These are phyloP conservation scores for Aquatica leii DNA, from an alignment of 2,888 invertebrate genomes.

Conservation along the genomic window DNA sequence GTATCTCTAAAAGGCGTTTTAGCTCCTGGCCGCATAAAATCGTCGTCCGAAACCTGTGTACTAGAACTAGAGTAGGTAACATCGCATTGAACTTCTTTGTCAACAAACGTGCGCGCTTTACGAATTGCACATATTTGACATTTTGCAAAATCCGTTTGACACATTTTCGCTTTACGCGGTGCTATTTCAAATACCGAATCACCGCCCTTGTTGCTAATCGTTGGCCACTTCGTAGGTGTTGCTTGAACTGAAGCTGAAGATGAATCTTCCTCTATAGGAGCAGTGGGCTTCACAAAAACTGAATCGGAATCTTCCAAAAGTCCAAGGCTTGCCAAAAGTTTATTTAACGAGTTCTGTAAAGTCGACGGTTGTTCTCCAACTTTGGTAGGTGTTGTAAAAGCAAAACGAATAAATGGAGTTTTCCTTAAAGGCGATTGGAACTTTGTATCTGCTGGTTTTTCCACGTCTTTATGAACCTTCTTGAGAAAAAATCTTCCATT, in stretches of 20 bases:
- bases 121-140: constrained; percentile 54
- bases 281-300: background rate
- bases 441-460: constrained; percentile 39
- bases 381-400: constrained; percentile 44
- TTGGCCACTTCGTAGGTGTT: background rate
- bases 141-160: constrained; percentile 49
- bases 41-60: constrained; percentile 55
- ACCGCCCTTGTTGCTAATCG: too few relatives aligned
- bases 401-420: constrained; percentile 44
- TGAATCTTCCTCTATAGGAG: background rate
- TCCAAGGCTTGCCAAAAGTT: constrained; percentile 36
- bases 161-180: constrained; percentile 33
- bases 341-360: constrained; percentile 34
- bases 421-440: constrained; percentile 48
- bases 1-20: constrained; percentile 45
- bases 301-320: constrained; percentile 9
- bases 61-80: constrained; percentile 48
- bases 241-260: background rate
- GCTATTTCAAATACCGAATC: constrained; percentile 13
- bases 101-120: constrained; percentile 43
- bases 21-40: constrained; percentile 44
- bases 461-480: constrained; percentile 31
- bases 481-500: constrained; percentile 51
- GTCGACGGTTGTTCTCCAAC: constrained; percentile 31
- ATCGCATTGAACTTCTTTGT: constrained; percentile 47